A percentile compares a stretch with the other conserved stretches of the same genome.
phyloP scores from a whole-genome alignment of 2,797 vertebrate species.

The Dicrostonyx torquatus region DNA sequence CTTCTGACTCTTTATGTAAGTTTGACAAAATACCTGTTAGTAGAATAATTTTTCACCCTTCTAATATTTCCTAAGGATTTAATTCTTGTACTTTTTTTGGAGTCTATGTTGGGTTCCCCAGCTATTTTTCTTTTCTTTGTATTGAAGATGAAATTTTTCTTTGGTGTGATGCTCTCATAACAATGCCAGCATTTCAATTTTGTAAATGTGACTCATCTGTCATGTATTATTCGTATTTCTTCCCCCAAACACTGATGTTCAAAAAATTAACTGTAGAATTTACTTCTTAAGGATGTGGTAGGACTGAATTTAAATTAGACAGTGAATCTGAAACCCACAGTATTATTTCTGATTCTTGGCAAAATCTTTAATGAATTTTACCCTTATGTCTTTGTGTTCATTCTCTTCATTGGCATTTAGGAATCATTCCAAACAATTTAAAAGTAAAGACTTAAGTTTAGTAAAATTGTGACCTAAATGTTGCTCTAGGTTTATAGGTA shows the following conservation, averaged over 20 bases:
- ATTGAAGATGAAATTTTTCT: slow-evolving; percentile 49
- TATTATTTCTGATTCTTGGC: slow-evolving; percentile 10
- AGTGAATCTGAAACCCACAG: neutral
- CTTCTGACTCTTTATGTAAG: slow-evolving; percentile 66
- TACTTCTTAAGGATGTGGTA: neutral
- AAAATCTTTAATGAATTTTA: slow-evolving; percentile 29
- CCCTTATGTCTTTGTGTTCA: neutral
- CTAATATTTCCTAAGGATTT: slow-evolving; percentile 65
- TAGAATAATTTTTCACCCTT: slow-evolving; percentile 71
- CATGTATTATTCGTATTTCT: slow-evolving; percentile 53
- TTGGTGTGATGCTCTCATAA: slow-evolving; percentile 40
- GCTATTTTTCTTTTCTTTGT: slow-evolving; percentile 51
- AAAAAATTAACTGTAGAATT: slow-evolving; percentile 24
- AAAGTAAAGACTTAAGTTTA: slow-evolving; percentile 9
- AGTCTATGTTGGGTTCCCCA: neutral
- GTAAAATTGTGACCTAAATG: neutral
- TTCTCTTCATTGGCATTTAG: neutral
- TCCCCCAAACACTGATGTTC: neutral
- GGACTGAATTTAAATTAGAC: slow-evolving; percentile 54
- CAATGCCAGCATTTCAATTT: slow-evolving; percentile 55
- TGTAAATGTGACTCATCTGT: slow-evolving; percentile 42
- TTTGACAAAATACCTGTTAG: slow-evolving; percentile 77
- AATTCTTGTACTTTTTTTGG: slow-evolving; percentile 61
- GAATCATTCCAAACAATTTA: neutral
- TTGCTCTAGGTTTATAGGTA: neutral